A percentile compares a stretch with the other conserved stretches of the same genome.
phyloP scores from a whole-genome alignment of 2,113 vertebrate species.

The Nycticryphes semicollaris region DNA sequence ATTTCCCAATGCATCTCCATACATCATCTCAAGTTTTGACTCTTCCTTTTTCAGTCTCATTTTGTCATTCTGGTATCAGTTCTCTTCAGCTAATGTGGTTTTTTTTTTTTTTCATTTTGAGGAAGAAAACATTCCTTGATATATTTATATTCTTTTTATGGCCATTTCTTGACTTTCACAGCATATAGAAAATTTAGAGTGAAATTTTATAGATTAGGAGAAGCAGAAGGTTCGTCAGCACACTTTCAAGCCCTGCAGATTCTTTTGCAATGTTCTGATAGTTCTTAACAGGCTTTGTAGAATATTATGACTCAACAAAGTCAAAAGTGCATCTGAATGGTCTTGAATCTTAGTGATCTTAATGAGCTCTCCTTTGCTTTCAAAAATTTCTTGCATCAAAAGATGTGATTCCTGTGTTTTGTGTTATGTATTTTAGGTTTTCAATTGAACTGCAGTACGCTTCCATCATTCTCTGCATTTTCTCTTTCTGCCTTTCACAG shows the following conservation, averaged over 20 bases:
- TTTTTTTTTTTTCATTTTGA: neutral
- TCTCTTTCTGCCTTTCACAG: neutral
- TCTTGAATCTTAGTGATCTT: neutral
- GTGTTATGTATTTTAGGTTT: neutral
- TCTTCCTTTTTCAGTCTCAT: neutral
- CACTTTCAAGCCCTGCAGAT: neutral
- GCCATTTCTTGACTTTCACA: neutral
- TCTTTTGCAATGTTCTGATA: neutral
- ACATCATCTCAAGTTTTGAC: rapidly evolving
- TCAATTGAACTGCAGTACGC: neutral
- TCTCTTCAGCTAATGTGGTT: neutral
- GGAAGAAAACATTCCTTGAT: neutral
- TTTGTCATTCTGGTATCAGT: neutral
- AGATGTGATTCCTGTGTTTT: neutral
- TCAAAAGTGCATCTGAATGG: neutral
- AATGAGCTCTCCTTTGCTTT: neutral
- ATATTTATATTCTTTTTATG: neutral
- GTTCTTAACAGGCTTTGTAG: neutral
- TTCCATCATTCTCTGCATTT: neutral
- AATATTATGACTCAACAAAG: neutral
- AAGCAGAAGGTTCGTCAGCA: neutral
- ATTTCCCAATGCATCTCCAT: neutral
- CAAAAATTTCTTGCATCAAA: neutral
- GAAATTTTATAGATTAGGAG: neutral
- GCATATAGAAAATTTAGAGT: neutral